Conservation (phyloP, 1,140 invertebrate species). For the Caenorhabditis brenneri region DNA sequence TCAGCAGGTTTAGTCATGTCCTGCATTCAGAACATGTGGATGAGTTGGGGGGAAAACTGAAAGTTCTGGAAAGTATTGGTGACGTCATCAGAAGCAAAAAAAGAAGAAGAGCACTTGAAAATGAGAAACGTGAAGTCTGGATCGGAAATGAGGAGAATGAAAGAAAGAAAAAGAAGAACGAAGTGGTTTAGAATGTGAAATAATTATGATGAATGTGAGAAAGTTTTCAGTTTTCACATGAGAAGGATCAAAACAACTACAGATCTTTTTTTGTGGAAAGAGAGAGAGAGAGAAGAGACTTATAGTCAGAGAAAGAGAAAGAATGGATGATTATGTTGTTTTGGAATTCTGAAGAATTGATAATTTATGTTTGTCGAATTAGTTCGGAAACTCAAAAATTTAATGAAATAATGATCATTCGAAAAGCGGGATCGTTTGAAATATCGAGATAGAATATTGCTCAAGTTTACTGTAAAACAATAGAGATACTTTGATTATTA, state of each 20-base stretch:
- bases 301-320: no score
- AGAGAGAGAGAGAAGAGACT: neutral
- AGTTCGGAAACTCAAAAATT: no score
- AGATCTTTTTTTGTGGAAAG: neutral
- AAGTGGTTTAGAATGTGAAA: no score
- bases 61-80: no score
- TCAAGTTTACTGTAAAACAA: no score
- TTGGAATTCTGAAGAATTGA: no score
- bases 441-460: no score
- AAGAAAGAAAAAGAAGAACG: neutral
- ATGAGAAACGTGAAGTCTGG: neutral
- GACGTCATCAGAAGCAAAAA: neutral
- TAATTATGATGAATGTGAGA: neutral
- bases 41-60: neutral
- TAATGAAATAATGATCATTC: no score
- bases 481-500: no score
- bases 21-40: conserved; percentile 32
- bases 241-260: neutral
- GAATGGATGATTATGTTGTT: no score
- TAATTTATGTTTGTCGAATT: no score
- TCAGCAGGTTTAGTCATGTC: conserved; percentile 11
- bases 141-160: neutral
- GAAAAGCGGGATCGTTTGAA: no score
- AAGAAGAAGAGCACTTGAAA: neutral
- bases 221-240: neutral